phyloP scores from a whole-genome alignment of 1,140 invertebrate genomes.

The Lasaia peninsularis region DNA sequence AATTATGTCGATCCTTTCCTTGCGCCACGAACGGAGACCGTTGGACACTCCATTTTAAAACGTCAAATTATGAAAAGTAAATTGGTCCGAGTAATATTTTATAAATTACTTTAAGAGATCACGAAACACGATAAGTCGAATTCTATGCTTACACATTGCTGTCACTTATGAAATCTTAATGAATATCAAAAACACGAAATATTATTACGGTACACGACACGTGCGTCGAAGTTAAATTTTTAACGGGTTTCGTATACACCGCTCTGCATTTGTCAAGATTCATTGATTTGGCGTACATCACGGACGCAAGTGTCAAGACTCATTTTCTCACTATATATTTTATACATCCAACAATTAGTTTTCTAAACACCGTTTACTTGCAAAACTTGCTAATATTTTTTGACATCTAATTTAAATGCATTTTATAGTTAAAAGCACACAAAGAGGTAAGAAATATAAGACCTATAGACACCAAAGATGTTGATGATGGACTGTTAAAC shows the following conservation, averaged over 20 bases:
- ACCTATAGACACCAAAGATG: too few species aligned
- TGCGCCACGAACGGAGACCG: neutral
- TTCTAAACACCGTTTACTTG: slow-evolving; percentile 48
- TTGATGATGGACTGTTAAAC: too few species aligned
- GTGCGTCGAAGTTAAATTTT: slow-evolving; percentile 27
- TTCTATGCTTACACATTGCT: slow-evolving; percentile 11
- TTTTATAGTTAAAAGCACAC: too few species aligned
- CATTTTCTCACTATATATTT: slow-evolving; percentile 43
- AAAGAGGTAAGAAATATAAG: too few species aligned
- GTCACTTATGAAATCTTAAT: slow-evolving; percentile 18
- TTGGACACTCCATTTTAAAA: neutral
- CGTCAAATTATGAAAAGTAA: slow-evolving; percentile 6
- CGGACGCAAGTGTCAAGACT: slow-evolving; percentile 61
- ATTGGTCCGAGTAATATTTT: slow-evolving; percentile 5
- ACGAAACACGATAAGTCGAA: slow-evolving; percentile 5
- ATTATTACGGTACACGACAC: slow-evolving; percentile 29
- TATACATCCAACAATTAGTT: slow-evolving; percentile 25
- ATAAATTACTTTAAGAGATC: slow-evolving; percentile 2
- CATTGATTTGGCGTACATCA: slow-evolving; percentile 45
- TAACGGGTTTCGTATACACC: slow-evolving; percentile 32
- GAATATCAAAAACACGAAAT: slow-evolving; percentile 25
- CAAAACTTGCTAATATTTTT: slow-evolving; percentile 55
- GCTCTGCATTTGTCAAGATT: slow-evolving; percentile 39
- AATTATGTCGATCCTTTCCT: neutral
- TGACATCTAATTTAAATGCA: slow-evolving; percentile 31